Evolutionary conservation across 2,113 vertebrate genomes (phyloP).

Genomic region (Chrysemys picta): DNA sequence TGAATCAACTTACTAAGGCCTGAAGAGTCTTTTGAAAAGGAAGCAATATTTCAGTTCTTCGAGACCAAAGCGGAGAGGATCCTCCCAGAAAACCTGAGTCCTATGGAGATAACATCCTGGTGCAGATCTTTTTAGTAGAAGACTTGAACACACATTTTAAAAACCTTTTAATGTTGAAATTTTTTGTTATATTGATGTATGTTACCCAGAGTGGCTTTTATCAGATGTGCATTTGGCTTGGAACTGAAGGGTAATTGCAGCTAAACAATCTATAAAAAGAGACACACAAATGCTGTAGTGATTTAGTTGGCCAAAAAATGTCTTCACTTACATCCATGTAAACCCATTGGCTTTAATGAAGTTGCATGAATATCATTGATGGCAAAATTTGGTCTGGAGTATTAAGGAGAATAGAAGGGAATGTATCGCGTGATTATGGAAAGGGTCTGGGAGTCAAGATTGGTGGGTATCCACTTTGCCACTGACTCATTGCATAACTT

Average conservation of each 20-base stretch:
- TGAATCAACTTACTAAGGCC: background rate
- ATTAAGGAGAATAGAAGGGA: background rate
- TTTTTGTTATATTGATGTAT: constrained; percentile 46
- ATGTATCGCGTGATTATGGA: background rate
- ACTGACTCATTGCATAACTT: background rate
- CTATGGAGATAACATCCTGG: background rate
- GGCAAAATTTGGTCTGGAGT: constrained; percentile 16
- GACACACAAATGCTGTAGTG: background rate
- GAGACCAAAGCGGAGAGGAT: background rate
- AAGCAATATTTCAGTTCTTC: background rate
- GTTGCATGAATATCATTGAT: background rate
- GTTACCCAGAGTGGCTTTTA: constrained; percentile 27
- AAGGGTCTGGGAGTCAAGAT: background rate
- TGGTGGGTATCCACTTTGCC: background rate
- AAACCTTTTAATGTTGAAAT: constrained; percentile 25
- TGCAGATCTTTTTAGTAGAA: background rate
- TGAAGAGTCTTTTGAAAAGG: background rate
- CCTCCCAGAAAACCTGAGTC: background rate
- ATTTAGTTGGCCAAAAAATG: constrained; percentile 26
- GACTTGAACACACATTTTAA: background rate
- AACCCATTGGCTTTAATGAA: background rate
- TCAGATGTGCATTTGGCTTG: constrained; percentile 54
- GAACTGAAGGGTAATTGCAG: constrained; percentile 40
- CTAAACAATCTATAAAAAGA: constrained; percentile 52
- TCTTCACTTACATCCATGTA: background rate